Base-by-base conservation (phyloP, 2,113 vertebrate species). In the Ammodytes dubius region DNA sequence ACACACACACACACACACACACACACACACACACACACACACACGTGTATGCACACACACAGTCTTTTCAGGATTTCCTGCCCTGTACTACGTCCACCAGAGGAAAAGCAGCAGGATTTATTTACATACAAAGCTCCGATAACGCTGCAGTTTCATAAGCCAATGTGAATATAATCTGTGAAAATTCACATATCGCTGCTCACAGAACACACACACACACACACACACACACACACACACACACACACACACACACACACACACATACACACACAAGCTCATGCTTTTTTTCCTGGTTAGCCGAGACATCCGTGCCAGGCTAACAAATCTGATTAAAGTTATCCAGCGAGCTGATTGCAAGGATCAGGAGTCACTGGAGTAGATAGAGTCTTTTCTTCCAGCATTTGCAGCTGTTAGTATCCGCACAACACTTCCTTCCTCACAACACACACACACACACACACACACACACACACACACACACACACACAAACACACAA, bases 301-400 rank as follows among this genome's bases (percentile, higher is more conserved):
- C 81, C 10, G 83, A 87, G 91, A 90, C 70, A 52, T 86, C 72
- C 17, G 91, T 90, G 88, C 93, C 87, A 93, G 87, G 84, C 86
- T 72, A 88, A 83, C 86, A 90, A 93, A 93, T 93, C 92, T 92
- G 90, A 94, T 94, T 94, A 90, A 91, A 93, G 89, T 91, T 92
- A 86, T 89, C 88, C 87, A 85, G 76, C 13, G 82, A 79, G 87
- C 86, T 92, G 79, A 89, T 81, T 88, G 85, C 72, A 78, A 77
- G 83, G 78, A 86, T 90, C 75, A 88, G 81, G 87, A 88, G 84
- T 77, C 81, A 86, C 40, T 81, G 84, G 74, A 89, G 79, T 65
- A 83, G 76, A 81, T 54, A 15, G 13, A 73, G 14, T 63, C 56
- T 79, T 73, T 86, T 59, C 57, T 53, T 78, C 14, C 15, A n/a